Base-by-base conservation (phyloP, 2,797 vertebrate species). In the Cossypha caffra region DNA sequence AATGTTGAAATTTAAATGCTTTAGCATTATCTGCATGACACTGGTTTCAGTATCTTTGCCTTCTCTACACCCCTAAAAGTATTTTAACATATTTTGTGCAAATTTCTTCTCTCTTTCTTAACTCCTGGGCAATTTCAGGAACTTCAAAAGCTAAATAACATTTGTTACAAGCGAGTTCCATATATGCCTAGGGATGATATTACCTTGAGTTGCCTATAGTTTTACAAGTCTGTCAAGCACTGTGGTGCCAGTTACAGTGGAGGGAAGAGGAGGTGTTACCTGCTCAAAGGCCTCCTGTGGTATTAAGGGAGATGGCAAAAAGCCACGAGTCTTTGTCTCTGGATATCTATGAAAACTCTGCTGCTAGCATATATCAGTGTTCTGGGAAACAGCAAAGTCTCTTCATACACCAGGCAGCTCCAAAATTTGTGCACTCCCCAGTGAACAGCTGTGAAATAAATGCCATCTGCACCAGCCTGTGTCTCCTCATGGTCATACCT, bases 111-210 rank as follows among this genome's bases (percentile, higher is more conserved):
- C 24, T 64, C 75, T 66, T 33, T 37, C 11, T 62, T 90, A 58
- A 87, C 48, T 93, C 88, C 48, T 67, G 33, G 40, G 21, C 50
- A 78, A 67, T 80, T 77, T 77, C 64, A 69, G 74, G 23, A 43
- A 69, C 58, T 88, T 90, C 47, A 86, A 54, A 93, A 93, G 42
- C 73, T 88, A 75, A 68, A 67, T 74, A 78, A 86, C 58, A 88
- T 50, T 40, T 62, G 42, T 67, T 75, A 59, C 7, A 84, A 81
- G 25, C 28, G 76, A 78, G 51, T 87, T 28, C 14, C 15, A 3
- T 59, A 59, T 86, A 78, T 87, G 43, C 51, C 50, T 64, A 76
- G 51, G 69, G 73, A 47, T 57, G 38, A 57, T 75, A 68, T 20
- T 72, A 81, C 50, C 38, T 76, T 54, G n/a, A 78, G 23, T 43